Evolutionary conservation across 2,113 vertebrate genomes (phyloP).

Genomic region (Martes martes): DNA sequence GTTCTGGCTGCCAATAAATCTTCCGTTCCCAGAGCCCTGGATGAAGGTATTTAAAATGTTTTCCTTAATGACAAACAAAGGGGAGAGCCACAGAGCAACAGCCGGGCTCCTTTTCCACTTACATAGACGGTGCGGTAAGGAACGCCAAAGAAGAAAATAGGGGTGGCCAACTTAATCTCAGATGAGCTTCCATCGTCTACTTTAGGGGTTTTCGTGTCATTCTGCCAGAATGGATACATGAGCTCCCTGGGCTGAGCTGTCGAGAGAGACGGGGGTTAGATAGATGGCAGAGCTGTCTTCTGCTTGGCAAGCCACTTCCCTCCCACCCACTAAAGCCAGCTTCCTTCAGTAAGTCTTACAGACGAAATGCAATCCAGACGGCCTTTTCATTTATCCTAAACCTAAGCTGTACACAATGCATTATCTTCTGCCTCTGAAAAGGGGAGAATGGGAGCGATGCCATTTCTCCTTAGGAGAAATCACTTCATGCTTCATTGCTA

Average conservation of each 20-base stretch:
- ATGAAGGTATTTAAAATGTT: conserved; percentile 62
- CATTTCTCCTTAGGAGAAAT: neutral
- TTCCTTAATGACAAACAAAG: conserved; percentile 53
- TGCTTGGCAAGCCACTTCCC: neutral
- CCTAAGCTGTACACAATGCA: fast-evolving
- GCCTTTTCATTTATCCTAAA: neutral
- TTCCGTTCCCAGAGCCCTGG: conserved; percentile 31
- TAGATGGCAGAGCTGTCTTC: neutral
- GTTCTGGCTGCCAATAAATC: conserved; percentile 76
- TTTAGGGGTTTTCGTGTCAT: conserved; percentile 92
- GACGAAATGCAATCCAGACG: neutral
- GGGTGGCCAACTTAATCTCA: conserved; percentile 89
- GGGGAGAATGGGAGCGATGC: neutral
- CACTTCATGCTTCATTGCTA: neutral
- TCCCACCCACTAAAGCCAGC: neutral
- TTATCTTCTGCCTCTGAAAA: neutral
- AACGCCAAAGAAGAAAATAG: conserved; percentile 91
- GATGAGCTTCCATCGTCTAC: conserved; percentile 97
- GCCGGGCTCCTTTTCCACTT: conserved; percentile 75
- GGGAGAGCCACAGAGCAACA: neutral
- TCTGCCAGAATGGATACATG: conserved; percentile 91
- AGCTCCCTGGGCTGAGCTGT: conserved; percentile 86
- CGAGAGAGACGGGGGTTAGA: conserved; percentile 63
- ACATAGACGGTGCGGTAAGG: conserved; percentile 94
- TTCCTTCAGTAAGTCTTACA: neutral